phyloP scores from a whole-genome alignment of 1,140 invertebrate species.

The Leptestheria dahalacensis region DNA sequence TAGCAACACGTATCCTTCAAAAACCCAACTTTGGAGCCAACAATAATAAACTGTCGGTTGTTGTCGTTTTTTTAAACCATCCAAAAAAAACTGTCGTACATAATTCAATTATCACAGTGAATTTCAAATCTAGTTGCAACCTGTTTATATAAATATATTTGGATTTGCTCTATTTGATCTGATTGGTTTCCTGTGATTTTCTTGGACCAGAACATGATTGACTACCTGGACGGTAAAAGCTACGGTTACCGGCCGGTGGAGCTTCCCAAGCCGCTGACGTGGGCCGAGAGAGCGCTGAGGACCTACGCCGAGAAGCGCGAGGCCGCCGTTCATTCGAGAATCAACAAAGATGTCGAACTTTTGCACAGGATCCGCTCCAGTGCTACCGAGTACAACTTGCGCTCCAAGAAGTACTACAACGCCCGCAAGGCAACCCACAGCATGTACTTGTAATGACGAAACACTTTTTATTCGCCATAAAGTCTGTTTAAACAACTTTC shows the following conservation, averaged over 20 bases:
- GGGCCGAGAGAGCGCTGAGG: conserved; percentile 58
- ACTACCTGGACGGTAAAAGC: conserved; percentile 57
- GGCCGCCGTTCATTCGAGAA: conserved; percentile 5
- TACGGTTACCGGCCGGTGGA: conserved; percentile 47
- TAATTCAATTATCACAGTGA: background rate
- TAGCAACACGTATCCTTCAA: no score
- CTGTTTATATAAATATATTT: no score
- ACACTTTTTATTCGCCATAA: background rate
- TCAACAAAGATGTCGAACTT: conserved; percentile 8
- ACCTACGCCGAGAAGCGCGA: conserved; percentile 37
- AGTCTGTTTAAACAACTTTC: background rate
- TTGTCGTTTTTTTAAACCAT: no score
- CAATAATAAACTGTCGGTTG: no score
- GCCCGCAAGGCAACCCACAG: background rate
- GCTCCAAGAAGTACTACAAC: background rate
- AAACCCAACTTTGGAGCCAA: no score
- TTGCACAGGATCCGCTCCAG: conserved; percentile 13
- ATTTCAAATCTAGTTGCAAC: no score
- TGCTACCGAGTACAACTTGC: background rate
- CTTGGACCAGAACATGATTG: conserved; percentile 49
- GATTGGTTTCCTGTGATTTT: background rate
- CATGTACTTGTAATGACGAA: background rate
- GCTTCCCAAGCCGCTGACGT: conserved; percentile 52
- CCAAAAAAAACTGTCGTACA: background rate
- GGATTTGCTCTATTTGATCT: no score